Base-by-base conservation (phyloP, 2,113 vertebrate species). In the Amphiprion percula region DNA sequence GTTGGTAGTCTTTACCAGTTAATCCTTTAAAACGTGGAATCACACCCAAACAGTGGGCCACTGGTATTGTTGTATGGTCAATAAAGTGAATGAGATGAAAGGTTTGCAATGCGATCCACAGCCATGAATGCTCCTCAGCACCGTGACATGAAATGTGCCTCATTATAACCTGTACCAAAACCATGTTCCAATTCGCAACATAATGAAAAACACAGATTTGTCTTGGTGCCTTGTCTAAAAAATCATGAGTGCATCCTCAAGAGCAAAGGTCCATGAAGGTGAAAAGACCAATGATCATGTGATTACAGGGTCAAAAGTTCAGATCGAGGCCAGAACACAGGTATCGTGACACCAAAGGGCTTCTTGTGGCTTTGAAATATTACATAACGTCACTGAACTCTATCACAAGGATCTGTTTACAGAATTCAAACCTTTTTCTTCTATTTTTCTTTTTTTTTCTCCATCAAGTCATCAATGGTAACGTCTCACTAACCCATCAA, bases 1-100 rank as follows among this genome's bases (percentile, higher is more conserved):
- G 90, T 94, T 92, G 85, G 88, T 90, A 87, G 88, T 90, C 91
- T 92, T 91, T 90, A 92, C 90, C 87, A 85, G 92, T 84, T 95
- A 95, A 95, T 94, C 93, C 91, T 68, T 82, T 90, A 90, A 93
- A 91, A 94, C 65, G 78, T 73, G 72, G 74, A 87, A 84, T 91
- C 87, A 79, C 90, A 91, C 79, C 90, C 87, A 89, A 88, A 84
- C 84, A 91, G 80, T 77, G 76, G 90, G 75, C 85, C 80, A 77
- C 82, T 74, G 68, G 77, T 83, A 87, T 87, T 91, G 83, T 89
- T 80, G 75, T 26, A 52, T 52, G 56, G 82, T 86, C 80, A 49
- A 62, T 75, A 66, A 70, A 80, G 66, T 41, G 72, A 90, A 64
- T 61, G 68, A 86, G 76, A 75, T 12, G 39, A 80, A 82, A 85